A percentile compares a stretch with the other conserved stretches of the same genome.
These are phyloP conservation scores for Pogona vitticeps DNA, from an alignment of 2,113 vertebrate genomes.

Conservation along the genomic window DNA sequence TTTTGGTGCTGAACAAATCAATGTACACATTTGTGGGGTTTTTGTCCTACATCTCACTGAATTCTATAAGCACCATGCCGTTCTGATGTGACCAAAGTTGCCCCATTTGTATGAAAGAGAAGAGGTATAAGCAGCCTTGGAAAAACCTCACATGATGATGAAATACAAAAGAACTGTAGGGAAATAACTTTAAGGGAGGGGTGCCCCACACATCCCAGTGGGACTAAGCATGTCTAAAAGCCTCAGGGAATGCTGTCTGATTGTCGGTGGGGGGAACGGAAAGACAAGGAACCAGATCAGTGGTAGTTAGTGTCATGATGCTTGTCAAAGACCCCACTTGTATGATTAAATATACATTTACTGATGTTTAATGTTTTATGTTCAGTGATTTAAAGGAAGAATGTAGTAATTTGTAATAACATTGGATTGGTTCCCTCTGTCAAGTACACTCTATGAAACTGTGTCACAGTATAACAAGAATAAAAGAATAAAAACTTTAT, in stretches of 20 bases:
- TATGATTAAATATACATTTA: not conserved
- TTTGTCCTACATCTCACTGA: too few species aligned
- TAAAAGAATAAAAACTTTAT: not conserved
- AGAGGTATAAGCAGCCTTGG: too few species aligned
- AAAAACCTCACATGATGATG: too few species aligned
- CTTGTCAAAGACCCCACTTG: not conserved
- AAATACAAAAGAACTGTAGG: too few species aligned
- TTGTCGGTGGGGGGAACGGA: not conserved
- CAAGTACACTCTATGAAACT: not conserved
- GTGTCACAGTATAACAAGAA: conserved; percentile 2
- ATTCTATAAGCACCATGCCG: too few species aligned
- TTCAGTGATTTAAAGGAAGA: too few species aligned
- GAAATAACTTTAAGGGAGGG: not conserved
- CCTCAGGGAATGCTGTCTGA: not conserved
- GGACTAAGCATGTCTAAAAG: too few species aligned
- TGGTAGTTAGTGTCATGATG: not conserved
- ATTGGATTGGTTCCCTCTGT: not conserved
- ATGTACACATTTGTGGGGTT: too few species aligned
- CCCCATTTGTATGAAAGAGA: too few species aligned
- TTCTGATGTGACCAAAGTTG: too few species aligned
- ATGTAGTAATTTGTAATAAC: not conserved
- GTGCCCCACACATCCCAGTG: not conserved
- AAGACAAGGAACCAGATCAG: not conserved
- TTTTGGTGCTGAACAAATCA: too few species aligned
- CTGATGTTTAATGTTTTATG: too few species aligned